Evolutionary conservation across 2,888 invertebrate species (phyloP).

Genomic region (Lamellibrachia satsuma): DNA sequence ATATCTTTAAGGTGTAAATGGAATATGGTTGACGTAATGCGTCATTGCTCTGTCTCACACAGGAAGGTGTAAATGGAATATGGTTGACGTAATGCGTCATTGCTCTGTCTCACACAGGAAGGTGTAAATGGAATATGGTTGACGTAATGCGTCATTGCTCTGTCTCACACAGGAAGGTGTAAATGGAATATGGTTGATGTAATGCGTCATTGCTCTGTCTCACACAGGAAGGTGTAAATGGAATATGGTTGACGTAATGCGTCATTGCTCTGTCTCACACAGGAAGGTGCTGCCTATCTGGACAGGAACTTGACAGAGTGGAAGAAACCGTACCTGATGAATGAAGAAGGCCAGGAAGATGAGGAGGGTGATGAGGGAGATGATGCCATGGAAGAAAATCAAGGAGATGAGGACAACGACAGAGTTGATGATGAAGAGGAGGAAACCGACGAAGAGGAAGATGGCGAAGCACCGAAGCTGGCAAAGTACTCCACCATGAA

Average conservation of each 20-base stretch:
- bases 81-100: too few species aligned
- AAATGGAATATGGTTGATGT: too few species aligned
- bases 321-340: slow-evolving; percentile 43
- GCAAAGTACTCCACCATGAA: slow-evolving; percentile 59
- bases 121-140: too few species aligned
- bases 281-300: slow-evolving; percentile 41
- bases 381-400: not conserved
- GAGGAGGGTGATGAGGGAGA: not conserved
- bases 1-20: too few species aligned
- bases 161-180: too few species aligned
- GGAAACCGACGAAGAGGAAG: slow-evolving; percentile 23
- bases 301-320: slow-evolving; percentile 44
- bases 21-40: too few species aligned
- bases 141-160: too few species aligned
- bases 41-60: not conserved
- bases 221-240: not conserved
- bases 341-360: slow-evolving; percentile 21
- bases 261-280: not conserved
- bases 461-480: slow-evolving; percentile 42
- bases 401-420: not conserved
- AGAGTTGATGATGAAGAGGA: slow-evolving; percentile 11
- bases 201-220: too few species aligned
- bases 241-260: not conserved
- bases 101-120: too few species aligned
- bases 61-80: slow-evolving; percentile 36